Conservation (phyloP, 2,797 vertebrate genomes). For the Cryptoblepharus egeriae region DNA sequence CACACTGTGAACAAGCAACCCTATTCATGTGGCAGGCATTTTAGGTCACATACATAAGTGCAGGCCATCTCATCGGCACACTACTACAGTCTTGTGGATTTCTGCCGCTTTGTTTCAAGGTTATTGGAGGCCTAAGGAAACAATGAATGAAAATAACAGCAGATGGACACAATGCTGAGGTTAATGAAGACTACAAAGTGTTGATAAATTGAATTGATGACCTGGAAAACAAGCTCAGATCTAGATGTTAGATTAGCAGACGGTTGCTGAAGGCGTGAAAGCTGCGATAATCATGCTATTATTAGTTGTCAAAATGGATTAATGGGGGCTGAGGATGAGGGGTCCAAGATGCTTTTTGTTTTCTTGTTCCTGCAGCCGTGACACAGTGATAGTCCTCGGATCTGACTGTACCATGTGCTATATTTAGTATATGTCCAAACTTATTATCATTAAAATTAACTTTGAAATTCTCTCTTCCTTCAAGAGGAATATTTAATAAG, state of each 20-base stretch:
- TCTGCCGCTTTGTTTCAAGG: neutral
- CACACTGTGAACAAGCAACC: neutral
- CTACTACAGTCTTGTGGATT: neutral
- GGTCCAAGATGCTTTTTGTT: neutral
- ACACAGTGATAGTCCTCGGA: slow-evolving; percentile 12
- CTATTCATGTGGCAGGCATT: neutral
- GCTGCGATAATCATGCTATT: slow-evolving; percentile 14
- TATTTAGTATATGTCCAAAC: neutral
- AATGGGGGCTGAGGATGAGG: neutral
- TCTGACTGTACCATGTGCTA: neutral
- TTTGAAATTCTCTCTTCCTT: neutral
- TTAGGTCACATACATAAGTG: neutral
- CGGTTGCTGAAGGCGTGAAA: slow-evolving; percentile 18
- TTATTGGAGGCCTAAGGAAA: slow-evolving; percentile 21
- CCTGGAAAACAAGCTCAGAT: slow-evolving; percentile 30
- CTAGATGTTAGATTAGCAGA: slow-evolving; percentile 31
- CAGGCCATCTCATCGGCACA: neutral
- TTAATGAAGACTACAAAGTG: slow-evolving; percentile 34
- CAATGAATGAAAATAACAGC: neutral
- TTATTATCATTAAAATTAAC: neutral
- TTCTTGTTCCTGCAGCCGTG: slow-evolving; percentile 11
- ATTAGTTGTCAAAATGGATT: slow-evolving; percentile 33
- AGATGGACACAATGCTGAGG: slow-evolving; percentile 20
- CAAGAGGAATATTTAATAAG: neutral
- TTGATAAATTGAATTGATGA: slow-evolving; percentile 39